phyloP scores from a whole-genome alignment of 2,113 vertebrate genomes.

The Peucedramus taeniatus region DNA sequence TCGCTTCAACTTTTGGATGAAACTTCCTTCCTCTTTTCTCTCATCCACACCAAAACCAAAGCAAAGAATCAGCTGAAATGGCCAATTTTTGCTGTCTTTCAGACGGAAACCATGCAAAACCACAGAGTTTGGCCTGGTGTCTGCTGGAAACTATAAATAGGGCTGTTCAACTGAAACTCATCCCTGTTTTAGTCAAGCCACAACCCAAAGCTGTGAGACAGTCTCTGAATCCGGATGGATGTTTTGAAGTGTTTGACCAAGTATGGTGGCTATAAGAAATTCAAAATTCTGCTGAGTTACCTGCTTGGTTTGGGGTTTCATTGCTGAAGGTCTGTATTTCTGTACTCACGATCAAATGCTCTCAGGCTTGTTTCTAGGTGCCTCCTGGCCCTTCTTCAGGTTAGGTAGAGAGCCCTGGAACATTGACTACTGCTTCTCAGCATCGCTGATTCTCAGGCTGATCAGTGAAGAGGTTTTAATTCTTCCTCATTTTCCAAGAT shows the following conservation, averaged over 20 bases:
- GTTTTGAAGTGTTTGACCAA: conserved; percentile 13
- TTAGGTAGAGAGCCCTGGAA: not conserved
- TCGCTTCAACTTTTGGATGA: conserved; percentile 28
- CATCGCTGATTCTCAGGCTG: not conserved
- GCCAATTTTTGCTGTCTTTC: conserved; percentile 10
- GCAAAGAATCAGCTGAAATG: conserved; percentile 47
- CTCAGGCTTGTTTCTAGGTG: not conserved
- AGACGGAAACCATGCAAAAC: conserved; percentile 53
- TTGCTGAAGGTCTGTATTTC: not conserved
- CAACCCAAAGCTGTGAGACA: conserved; percentile 35
- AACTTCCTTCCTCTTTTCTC: not conserved
- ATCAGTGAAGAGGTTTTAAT: not conserved
- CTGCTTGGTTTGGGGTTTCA: not conserved
- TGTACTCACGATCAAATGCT: not conserved
- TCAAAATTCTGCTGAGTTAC: conserved; percentile 13
- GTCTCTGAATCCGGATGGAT: not conserved
- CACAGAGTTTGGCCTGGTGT: conserved; percentile 39
- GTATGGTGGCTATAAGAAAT: conserved; percentile 4
- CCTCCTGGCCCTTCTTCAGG: not conserved
- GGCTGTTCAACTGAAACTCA: not conserved
- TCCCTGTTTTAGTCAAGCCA: conserved; percentile 30
- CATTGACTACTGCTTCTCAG: not conserved
- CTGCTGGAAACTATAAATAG: conserved; percentile 46
- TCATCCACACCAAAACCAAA: conserved; percentile 19
- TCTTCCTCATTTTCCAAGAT: not conserved